Evolutionary conservation across 2,888 invertebrate genomes (phyloP), one percentile per base, ranked within the genome.

Genomic region (Rhaphigaster nebulosa): DNA sequence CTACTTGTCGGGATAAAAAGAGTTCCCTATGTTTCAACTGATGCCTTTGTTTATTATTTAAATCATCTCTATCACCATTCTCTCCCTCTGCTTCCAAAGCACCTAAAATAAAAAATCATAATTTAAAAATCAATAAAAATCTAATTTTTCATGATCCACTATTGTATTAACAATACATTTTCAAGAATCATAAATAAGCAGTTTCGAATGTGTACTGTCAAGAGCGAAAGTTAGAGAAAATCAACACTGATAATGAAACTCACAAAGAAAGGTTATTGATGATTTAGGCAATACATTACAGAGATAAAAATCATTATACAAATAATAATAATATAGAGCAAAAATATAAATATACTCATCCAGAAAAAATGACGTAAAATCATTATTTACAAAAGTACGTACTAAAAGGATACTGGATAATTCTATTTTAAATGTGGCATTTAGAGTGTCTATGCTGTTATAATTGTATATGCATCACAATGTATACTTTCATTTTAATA

Each of bases 11-110:
- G 89, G 99, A 99, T 92, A 99, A 96, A 95, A 99, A 99, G 93
- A 99, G 95, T 95, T 99, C 99, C 93, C 99, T 96, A 94, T 99
- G 99, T 94, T 98, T 98, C 94, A 99, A 96, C 94, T 98, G 98
- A 95, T 99, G 98, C 93, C 97, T 96, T 94, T 98, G 97, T 94
- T 98, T 97, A 93, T 96, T 95, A 93, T 96, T 96, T 93, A 98
- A 95, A 93, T 95, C 95, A 60, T 92, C 92, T 90, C 92, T 91
- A 87, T 93, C 93, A 54, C 92, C 91, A 90, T 92, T 91, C 90
- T 91, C 92, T 60, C 92, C 92, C 91, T 92, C 91, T 91, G 91
- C 91, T 91, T 92, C 92, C 90, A 91, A 91, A 54, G 91, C 91
- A 91, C 90, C 91, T 91, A 80, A 65, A 52, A 45, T 8, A 20